Conservation (phyloP, 2,113 vertebrate species). For the Rynchops niger region DNA sequence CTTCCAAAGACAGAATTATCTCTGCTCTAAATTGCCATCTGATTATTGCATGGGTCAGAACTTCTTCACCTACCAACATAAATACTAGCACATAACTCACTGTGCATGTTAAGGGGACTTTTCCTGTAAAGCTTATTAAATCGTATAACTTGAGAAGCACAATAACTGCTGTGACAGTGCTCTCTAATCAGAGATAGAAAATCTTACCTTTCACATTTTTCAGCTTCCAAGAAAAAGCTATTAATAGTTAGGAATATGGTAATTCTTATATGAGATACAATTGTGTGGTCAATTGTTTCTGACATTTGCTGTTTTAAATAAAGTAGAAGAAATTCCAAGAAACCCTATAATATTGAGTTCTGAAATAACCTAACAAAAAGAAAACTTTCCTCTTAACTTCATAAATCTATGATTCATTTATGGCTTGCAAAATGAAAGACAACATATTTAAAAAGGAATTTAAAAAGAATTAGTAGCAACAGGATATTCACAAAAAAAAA, state of each 20-base stretch:
- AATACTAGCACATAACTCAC: background rate
- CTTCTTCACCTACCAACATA: background rate
- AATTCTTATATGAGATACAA: background rate
- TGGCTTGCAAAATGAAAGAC: background rate
- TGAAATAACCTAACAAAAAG: background rate
- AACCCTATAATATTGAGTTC: background rate
- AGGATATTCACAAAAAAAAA: background rate
- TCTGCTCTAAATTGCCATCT: background rate
- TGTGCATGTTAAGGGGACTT: background rate
- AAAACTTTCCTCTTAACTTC: background rate
- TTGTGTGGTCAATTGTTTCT: background rate
- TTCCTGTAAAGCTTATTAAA: background rate
- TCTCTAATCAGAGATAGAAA: background rate
- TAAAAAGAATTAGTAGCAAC: background rate
- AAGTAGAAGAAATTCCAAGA: background rate
- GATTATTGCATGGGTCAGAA: slow-evolving; percentile 10
- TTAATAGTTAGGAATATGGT: background rate
- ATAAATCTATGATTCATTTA: background rate
- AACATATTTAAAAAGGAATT: background rate
- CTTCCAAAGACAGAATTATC: background rate
- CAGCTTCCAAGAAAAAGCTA: background rate
- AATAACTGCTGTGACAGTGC: background rate
- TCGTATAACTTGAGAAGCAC: background rate
- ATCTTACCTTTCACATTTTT: background rate
- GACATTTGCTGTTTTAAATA: background rate